phyloP scores from a whole-genome alignment of 2,888 invertebrate species.

The Chymomyza amoena region DNA sequence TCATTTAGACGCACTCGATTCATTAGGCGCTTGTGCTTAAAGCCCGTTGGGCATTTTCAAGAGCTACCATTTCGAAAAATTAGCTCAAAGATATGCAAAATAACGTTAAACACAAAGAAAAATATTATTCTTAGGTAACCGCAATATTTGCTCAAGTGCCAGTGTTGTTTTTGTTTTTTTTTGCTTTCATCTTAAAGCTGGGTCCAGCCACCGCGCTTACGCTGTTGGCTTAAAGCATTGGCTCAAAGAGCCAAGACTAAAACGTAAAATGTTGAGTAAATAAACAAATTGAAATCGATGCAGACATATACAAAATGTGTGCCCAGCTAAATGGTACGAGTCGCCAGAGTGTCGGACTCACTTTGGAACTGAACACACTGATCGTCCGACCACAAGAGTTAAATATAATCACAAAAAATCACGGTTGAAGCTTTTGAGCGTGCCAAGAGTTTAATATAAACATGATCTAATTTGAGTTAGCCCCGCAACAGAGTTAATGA shows the following conservation, averaged over 20 bases:
- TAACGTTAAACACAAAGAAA: constrained; percentile 38
- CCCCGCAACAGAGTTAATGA: constrained; percentile 13
- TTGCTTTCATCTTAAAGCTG: constrained; percentile 35
- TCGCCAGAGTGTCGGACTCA: neutral
- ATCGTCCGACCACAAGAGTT: neutral
- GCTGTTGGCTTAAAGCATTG: constrained; percentile 33
- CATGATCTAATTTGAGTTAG: constrained; percentile 50
- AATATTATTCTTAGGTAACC: constrained; percentile 65
- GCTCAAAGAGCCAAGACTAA: constrained; percentile 4
- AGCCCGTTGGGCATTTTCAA: neutral
- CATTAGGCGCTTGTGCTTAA: neutral
- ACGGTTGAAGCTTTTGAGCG: neutral
- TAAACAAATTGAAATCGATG: neutral
- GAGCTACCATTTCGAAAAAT: constrained; percentile 55
- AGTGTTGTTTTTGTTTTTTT: constrained; percentile 23
- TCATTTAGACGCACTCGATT: neutral
- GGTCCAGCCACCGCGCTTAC: constrained; percentile 68
- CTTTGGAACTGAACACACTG: neutral
- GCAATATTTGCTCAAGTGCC: constrained; percentile 59
- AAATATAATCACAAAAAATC: neutral
- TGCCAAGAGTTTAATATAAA: constrained; percentile 36
- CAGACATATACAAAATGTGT: constrained; percentile 16
- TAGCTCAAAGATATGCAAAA: constrained; percentile 60
- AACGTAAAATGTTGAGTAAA: constrained; percentile 5
- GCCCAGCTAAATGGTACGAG: neutral